Conservation (phyloP, 2,888 invertebrate species). For the Drosophila phalerata region DNA sequence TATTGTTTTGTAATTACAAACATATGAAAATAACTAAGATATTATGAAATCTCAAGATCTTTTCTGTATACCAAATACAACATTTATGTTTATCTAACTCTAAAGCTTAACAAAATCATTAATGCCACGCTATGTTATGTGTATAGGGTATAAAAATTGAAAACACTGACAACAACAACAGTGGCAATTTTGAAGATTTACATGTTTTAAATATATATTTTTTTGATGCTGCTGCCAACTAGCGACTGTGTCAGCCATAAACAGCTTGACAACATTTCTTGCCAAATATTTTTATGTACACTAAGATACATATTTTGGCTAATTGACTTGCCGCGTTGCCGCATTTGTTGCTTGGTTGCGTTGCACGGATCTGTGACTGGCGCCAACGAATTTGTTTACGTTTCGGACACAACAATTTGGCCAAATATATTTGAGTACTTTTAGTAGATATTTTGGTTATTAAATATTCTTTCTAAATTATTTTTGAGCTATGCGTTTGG, state of each 20-base stretch:
- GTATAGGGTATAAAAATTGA: conserved; percentile 15
- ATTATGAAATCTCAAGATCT: too few relatives aligned
- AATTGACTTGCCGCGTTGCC: conserved; percentile 68
- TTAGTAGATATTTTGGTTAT: conserved; percentile 11
- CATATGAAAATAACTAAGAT: too few relatives aligned
- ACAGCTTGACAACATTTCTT: conserved; percentile 39
- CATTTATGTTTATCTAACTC: too few relatives aligned
- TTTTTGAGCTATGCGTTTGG: conserved; percentile 28
- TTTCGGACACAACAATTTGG: conserved; percentile 49
- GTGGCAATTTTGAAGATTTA: conserved; percentile 58
- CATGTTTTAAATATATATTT: conserved; percentile 18
- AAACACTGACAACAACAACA: conserved; percentile 34
- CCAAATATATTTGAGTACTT: conserved; percentile 24
- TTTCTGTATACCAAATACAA: too few relatives aligned
- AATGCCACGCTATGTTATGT: not conserved
- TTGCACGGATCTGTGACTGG: conserved; percentile 43
- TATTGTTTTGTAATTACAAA: too few relatives aligned
- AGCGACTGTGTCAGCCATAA: conserved; percentile 42
- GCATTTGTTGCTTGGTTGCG: conserved; percentile 65
- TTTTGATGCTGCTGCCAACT: conserved; percentile 11
- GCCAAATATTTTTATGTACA: conserved; percentile 39
- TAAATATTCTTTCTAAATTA: conserved; percentile 29
- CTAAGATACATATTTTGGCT: conserved; percentile 59
- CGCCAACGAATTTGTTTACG: conserved; percentile 43
- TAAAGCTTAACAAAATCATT: not conserved